A percentile compares a stretch with the other conserved stretches of the same genome.
phyloP scores from a whole-genome alignment of 2,888 invertebrate genomes.

The Asteroscopus sphinx region DNA sequence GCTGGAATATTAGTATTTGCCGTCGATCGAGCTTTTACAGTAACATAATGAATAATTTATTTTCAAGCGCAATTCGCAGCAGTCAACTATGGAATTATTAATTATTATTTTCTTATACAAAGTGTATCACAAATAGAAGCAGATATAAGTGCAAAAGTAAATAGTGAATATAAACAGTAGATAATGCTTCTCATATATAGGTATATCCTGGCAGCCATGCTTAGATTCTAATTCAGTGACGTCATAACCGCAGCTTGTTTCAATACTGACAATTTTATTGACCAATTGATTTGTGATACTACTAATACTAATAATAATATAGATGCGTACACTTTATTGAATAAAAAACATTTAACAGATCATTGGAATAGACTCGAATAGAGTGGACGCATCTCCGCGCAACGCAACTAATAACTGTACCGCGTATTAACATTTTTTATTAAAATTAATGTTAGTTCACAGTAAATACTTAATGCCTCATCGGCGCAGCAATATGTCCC shows the following conservation, averaged over 20 bases:
- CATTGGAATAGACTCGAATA: slow-evolving; percentile 7
- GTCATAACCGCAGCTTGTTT: slow-evolving; percentile 43
- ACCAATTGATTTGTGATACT: slow-evolving; percentile 47
- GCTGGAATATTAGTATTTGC: no score
- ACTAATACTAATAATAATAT: slow-evolving; percentile 27
- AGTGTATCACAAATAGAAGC: not conserved
- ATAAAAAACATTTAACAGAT: not conserved
- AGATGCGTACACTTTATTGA: slow-evolving; percentile 26
- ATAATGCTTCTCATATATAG: slow-evolving; percentile 9
- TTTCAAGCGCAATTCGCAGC: no score
- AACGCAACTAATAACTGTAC: slow-evolving; percentile 10
- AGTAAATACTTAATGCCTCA: slow-evolving; percentile 22
- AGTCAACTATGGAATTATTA: no score
- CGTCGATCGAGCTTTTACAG: no score
- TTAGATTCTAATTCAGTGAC: slow-evolving; percentile 46
- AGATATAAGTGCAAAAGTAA: slow-evolving; percentile 21
- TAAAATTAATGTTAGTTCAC: slow-evolving; percentile 6
- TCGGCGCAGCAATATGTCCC: slow-evolving; percentile 50
- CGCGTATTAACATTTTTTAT: slow-evolving; percentile 14
- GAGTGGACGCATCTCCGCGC: slow-evolving; percentile 11
- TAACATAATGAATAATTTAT: no score
- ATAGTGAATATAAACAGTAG: slow-evolving; percentile 23
- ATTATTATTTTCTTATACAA: no score
- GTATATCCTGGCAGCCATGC: slow-evolving; percentile 28
- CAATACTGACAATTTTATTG: slow-evolving; percentile 42